These are phyloP conservation scores for Uria lomvia DNA, from an alignment of 2,113 vertebrate species.

Conservation along the genomic window DNA sequence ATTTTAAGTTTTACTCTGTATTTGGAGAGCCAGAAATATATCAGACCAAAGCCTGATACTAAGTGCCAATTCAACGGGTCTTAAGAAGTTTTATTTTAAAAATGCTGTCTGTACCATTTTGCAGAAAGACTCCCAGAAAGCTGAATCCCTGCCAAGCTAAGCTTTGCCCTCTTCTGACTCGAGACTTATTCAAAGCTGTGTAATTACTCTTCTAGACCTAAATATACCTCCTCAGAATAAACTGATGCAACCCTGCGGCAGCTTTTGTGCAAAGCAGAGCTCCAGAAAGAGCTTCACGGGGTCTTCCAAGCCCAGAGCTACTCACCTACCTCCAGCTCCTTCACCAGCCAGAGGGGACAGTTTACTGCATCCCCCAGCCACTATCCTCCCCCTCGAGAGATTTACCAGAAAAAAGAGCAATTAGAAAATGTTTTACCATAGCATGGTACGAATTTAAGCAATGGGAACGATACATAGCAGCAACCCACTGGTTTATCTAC, in stretches of 20 bases:
- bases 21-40: slow-evolving; percentile 35
- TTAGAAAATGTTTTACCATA: background rate
- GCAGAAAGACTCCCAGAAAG: background rate
- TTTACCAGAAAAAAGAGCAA: background rate
- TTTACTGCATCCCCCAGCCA: background rate
- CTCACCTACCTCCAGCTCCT: background rate
- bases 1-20: slow-evolving; percentile 23
- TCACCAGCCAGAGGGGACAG: background rate
- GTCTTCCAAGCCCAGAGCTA: background rate
- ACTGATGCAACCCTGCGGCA: background rate
- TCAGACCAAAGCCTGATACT: background rate
- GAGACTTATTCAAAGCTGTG: slow-evolving; percentile 31
- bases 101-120: background rate
- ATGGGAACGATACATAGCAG: fast-evolving
- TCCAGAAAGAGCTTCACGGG: background rate
- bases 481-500: background rate
- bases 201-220: slow-evolving; percentile 40
- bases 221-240: slow-evolving; percentile 48
- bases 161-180: slow-evolving; percentile 15
- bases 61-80: background rate
- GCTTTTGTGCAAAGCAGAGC: background rate
- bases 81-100: slow-evolving; percentile 36
- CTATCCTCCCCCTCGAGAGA: background rate
- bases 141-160: slow-evolving; percentile 29
- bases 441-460: background rate